Conservation (phyloP, 2,888 invertebrate genomes). For the Latrodectus hesperus region DNA sequence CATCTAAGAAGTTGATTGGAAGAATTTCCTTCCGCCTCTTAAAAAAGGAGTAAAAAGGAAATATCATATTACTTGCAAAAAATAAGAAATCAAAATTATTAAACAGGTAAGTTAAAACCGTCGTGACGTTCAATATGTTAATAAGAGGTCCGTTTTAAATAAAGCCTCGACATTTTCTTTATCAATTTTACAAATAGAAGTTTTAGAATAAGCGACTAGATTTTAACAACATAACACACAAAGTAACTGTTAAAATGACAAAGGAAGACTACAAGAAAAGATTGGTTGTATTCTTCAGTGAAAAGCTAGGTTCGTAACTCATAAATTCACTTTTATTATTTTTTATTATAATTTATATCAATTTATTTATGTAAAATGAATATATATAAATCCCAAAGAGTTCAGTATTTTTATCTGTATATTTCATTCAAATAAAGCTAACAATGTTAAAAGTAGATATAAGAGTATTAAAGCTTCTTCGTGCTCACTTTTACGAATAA, state of each 20-base stretch:
- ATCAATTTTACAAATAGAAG: not conserved
- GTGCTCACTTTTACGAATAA: too few relatives aligned
- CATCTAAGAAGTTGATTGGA: conserved; percentile 24
- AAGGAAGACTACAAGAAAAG: conserved; percentile 67
- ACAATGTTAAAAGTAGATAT: too few relatives aligned
- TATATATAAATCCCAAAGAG: too few relatives aligned
- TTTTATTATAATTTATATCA: not conserved
- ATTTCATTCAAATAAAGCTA: too few relatives aligned
- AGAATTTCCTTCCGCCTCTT: conserved; percentile 20
- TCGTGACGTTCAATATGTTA: conserved; percentile 45
- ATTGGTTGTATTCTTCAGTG: conserved; percentile 66
- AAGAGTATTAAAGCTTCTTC: too few relatives aligned
- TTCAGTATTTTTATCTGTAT: too few relatives aligned
- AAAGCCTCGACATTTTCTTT: conserved; percentile 1
- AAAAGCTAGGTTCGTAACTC: conserved; percentile 60
- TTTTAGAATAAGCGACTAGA: not conserved
- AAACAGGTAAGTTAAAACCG: conserved; percentile 43
- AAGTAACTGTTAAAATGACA: conserved; percentile 40
- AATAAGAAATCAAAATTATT: conserved; percentile 3
- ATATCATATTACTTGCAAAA: conserved; percentile 35
- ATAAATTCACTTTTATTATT: not conserved
- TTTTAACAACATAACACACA: not conserved
- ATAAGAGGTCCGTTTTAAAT: conserved; percentile 20
- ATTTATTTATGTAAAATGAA: not conserved
- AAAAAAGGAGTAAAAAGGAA: conserved; percentile 4